phyloP scores from a whole-genome alignment of 2,888 invertebrate species.

The Ferdinandea cuprea region DNA sequence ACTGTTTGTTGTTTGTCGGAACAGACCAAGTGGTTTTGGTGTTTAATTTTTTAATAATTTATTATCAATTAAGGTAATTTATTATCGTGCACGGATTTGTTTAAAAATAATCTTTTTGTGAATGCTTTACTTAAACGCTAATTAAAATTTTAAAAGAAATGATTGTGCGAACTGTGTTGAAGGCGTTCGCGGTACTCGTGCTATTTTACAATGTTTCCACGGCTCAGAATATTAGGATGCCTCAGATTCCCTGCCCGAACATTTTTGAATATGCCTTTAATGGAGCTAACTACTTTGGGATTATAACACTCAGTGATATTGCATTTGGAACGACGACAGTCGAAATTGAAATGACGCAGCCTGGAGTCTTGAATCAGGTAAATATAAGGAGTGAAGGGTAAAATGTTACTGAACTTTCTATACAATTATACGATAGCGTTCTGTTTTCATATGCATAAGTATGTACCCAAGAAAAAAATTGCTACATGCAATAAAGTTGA shows the following conservation, averaged over 20 bases:
- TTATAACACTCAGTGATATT: constrained; percentile 37
- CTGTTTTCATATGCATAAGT: no score
- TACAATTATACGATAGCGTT: no score
- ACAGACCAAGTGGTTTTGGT: neutral
- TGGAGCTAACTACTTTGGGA: constrained; percentile 28
- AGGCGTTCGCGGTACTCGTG: constrained; percentile 1
- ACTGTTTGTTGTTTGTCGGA: neutral
- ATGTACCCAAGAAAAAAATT: no score
- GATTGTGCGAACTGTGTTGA: constrained; percentile 8
- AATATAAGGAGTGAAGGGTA: neutral
- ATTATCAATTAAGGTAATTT: no score
- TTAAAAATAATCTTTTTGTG: neutral
- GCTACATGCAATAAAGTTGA: no score
- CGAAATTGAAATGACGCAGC: constrained; percentile 45
- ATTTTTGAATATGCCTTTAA: constrained; percentile 36
- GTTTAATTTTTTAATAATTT: no score
- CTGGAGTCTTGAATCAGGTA: constrained; percentile 33
- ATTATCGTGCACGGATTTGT: no score
- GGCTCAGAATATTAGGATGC: constrained; percentile 26
- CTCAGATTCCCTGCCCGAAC: constrained; percentile 44
- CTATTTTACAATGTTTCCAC: neutral
- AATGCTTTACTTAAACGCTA: neutral
- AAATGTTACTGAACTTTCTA: no score
- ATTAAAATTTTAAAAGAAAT: neutral
- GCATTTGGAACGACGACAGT: constrained; percentile 38